Evolutionary conservation across 2,888 invertebrate species (phyloP).

Genomic region (Pseudococcus longispinus): DNA sequence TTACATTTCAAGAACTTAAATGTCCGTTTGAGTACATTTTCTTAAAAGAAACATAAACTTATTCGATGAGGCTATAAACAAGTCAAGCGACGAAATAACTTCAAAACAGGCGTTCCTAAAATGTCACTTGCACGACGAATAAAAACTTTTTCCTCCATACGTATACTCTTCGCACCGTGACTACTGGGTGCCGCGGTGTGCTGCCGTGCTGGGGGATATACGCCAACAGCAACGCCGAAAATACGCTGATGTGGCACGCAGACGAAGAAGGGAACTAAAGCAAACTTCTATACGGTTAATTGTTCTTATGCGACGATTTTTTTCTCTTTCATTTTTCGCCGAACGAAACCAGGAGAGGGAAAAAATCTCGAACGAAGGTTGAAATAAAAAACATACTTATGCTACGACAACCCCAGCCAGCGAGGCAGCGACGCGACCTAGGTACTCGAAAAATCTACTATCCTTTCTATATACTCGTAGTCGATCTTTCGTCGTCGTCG

Average conservation of each 20-base stretch:
- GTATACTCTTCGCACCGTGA: neutral
- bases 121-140: constrained; percentile 36
- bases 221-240: neutral
- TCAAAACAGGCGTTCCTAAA: constrained; percentile 32
- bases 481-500: neutral
- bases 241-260: neutral
- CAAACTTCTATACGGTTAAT: no score
- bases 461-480: neutral
- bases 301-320: no score
- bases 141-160: neutral
- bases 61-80: constrained; percentile 45
- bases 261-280: neutral
- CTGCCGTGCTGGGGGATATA: neutral
- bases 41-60: constrained; percentile 50
- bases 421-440: neutral
- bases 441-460: neutral
- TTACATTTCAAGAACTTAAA: constrained; percentile 49
- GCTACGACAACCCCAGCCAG: no score
- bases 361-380: neutral
- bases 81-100: constrained; percentile 37
- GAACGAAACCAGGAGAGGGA: neutral
- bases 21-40: constrained; percentile 47
- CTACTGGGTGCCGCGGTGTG: neutral
- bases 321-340: neutral
- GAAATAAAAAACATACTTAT: neutral